Base-by-base conservation (phyloP, 2,888 invertebrate species). In the Deilephila porcellus region DNA sequence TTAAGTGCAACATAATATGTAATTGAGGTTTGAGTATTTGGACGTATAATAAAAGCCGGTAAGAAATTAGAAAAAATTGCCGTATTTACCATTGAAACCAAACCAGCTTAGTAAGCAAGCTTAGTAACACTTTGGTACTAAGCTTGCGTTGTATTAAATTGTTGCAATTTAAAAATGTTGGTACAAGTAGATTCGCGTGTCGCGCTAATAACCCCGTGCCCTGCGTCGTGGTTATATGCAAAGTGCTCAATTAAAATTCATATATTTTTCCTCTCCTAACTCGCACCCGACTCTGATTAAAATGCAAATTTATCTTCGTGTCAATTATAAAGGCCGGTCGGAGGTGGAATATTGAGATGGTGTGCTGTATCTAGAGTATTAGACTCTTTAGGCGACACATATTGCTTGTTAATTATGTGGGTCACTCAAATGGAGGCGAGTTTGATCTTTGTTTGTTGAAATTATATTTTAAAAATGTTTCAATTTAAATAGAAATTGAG, bases 191-290 rank as follows among this genome's bases (percentile, higher is more conserved):
- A 17, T 52, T 67, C 25, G 64, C 67, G 52, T 67, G 52, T 20
- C 52, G 25, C 17, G 25, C 45, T 52, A 67, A 67, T 67, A 45
- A 67, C 56, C 17, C 60, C 25, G n/a, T n/a, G 67, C 25, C 11
- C 67, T n/a, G 25, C 45, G 52, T 29, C 25, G 45, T 73, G 75
- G 56, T 56, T 78, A 80, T 82, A 82, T 80, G 80, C 80, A 80
- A 80, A 82, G 76, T 79, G 71, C 72, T 74, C 74, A 76, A 81
- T 83, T 81, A 76, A 82, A 82, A 83, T 84, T 84, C 79, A 86
- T 81, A 79, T 56, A 73, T 81, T 82, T 84, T 82, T 81, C 78
- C 34, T 77, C 76, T 78, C 45, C 72, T 78, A 82, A 78, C 76
- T 75, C 81, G 76, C 64, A 71, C 79, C 80, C 79, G 79, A 72